Conservation (phyloP, 2,888 invertebrate genomes). For the Choreutis nemorana region DNA sequence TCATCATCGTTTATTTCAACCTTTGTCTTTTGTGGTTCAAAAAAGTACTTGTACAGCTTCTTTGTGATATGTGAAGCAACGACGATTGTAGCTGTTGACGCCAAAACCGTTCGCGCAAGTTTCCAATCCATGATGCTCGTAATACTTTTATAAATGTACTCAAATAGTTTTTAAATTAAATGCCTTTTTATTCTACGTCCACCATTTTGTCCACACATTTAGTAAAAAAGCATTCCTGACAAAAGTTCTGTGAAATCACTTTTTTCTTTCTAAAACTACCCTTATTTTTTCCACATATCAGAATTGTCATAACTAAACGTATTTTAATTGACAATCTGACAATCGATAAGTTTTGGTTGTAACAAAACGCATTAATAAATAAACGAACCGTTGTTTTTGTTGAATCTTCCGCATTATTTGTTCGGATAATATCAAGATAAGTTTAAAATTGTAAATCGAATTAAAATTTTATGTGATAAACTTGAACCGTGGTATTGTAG, state of each 20-base stretch:
- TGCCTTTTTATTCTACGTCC: slow-evolving; percentile 22
- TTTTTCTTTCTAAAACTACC: slow-evolving; percentile 19
- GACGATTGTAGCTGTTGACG: slow-evolving; percentile 46
- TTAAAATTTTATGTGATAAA: too few relatives aligned
- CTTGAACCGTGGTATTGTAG: too few relatives aligned
- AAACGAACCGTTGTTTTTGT: background rate
- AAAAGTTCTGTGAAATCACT: slow-evolving; percentile 1
- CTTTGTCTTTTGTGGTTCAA: slow-evolving; percentile 17
- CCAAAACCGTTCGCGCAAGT: slow-evolving; percentile 44
- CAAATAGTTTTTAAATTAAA: slow-evolving; percentile 12
- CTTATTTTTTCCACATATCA: slow-evolving; percentile 13
- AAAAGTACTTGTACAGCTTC: slow-evolving; percentile 44
- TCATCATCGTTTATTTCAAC: slow-evolving; percentile 24
- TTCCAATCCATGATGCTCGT: slow-evolving; percentile 46
- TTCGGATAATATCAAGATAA: too few relatives aligned
- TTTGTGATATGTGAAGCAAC: slow-evolving; percentile 48
- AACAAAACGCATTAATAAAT: background rate
- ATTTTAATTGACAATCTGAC: background rate
- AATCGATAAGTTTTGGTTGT: too few relatives aligned
- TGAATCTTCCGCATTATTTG: too few relatives aligned
- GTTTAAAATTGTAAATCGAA: too few relatives aligned
- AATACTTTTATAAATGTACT: slow-evolving; percentile 16
- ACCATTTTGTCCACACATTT: slow-evolving; percentile 49
- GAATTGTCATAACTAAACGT: background rate
- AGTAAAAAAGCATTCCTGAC: slow-evolving; percentile 7